Evolutionary conservation across 2,888 invertebrate species (phyloP).

Genomic region (Sphecodes monilicornis): DNA sequence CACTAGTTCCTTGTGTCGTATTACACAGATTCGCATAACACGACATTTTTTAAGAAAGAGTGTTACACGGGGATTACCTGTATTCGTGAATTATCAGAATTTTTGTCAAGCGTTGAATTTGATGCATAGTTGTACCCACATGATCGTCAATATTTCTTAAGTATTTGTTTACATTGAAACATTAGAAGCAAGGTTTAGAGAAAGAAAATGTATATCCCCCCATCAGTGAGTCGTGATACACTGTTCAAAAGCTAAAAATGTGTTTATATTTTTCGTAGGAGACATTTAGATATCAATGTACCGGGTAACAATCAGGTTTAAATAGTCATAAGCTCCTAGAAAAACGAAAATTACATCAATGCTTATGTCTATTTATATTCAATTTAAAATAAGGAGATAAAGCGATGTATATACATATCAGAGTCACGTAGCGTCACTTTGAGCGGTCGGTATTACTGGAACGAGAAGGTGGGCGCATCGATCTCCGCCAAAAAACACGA

Average conservation of each 20-base stretch:
- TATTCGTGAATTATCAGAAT: not conserved
- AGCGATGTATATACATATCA: constrained; percentile 36
- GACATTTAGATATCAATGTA: not conserved
- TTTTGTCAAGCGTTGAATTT: constrained; percentile 7
- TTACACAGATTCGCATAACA: no score
- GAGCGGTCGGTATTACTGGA: constrained; percentile 62
- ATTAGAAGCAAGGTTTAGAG: not conserved
- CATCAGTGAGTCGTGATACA: not conserved
- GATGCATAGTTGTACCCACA: not conserved
- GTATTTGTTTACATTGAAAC: not conserved
- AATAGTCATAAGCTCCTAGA: constrained; percentile 12
- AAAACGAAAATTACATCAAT: constrained; percentile 19
- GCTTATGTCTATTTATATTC: constrained; percentile 49
- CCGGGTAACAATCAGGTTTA: not conserved
- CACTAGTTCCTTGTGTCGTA: no score
- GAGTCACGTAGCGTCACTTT: constrained; percentile 52
- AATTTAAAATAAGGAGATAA: constrained; percentile 56
- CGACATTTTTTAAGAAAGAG: no score
- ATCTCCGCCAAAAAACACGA: constrained; percentile 63
- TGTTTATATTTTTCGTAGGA: not conserved
- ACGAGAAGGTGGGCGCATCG: constrained; percentile 65
- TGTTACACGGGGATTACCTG: no score
- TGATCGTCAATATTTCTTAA: not conserved
- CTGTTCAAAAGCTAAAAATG: not conserved
- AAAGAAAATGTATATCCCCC: not conserved